Conservation (phyloP, 1,140 invertebrate species). For the Drosophila varians region DNA sequence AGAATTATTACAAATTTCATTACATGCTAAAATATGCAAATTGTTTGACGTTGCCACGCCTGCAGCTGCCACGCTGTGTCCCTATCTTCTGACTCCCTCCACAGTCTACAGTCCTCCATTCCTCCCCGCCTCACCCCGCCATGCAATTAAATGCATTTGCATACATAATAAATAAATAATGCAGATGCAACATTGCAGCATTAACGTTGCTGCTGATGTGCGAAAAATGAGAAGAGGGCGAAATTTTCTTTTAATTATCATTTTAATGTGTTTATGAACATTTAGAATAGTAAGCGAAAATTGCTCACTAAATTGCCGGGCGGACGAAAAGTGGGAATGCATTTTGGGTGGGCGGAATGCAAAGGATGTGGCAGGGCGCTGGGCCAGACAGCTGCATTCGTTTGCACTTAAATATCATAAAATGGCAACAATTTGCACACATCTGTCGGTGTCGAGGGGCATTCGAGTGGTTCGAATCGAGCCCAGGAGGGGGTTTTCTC, state of each 20-base stretch:
- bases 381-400: constrained; percentile 51
- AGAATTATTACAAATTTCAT: constrained; percentile 82
- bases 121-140: constrained; percentile 8
- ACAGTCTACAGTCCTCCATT: neutral
- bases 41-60: constrained; percentile 61
- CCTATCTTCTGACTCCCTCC: neutral
- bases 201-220: constrained; percentile 47
- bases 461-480: constrained; percentile 24
- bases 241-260: constrained; percentile 77
- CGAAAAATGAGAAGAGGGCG: constrained; percentile 41
- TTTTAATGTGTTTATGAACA: constrained; percentile 81
- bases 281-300: constrained; percentile 75
- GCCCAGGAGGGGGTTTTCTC: constrained; percentile 16
- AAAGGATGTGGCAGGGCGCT: neutral
- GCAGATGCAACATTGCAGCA: constrained; percentile 59
- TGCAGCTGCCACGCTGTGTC: constrained; percentile 7
- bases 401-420: constrained; percentile 44
- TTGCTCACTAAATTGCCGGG: constrained; percentile 60
- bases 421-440: constrained; percentile 57
- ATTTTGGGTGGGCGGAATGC: constrained; percentile 3
- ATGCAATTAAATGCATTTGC: constrained; percentile 81
- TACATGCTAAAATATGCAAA: constrained; percentile 82
- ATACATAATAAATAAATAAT: constrained; percentile 82
- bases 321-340: neutral
- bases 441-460: constrained; percentile 51